Percentiles rank a stretch among this genome's conserved stretches.
Conservation (phyloP, 1,140 invertebrate species). For the Vanessa tameamea region DNA sequence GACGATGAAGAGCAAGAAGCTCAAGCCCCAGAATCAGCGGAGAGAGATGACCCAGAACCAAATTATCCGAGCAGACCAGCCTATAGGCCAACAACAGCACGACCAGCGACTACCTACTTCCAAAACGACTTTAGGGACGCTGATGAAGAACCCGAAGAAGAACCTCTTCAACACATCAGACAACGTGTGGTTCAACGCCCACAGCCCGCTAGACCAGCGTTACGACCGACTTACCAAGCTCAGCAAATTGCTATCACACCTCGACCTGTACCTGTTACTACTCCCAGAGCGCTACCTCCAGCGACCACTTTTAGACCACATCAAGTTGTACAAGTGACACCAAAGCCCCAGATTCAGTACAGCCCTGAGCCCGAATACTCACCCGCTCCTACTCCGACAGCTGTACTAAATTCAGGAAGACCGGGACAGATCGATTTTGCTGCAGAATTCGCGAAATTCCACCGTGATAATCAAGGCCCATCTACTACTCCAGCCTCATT, state of each 20-base stretch:
- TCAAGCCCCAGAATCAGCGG: slow-evolving; percentile 75
- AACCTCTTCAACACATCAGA: slow-evolving; percentile 79
- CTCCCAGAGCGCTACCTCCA: slow-evolving; percentile 83
- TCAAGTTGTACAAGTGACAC: slow-evolving; percentile 82
- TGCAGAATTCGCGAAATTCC: slow-evolving; percentile 88
- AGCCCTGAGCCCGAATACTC: slow-evolving; percentile 79
- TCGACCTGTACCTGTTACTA: slow-evolving; percentile 83
- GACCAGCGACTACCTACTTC: slow-evolving; percentile 84
- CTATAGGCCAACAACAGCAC: slow-evolving; percentile 78
- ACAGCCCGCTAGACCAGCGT: slow-evolving; percentile 61
- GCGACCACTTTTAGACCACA: slow-evolving; percentile 84
- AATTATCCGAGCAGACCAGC: slow-evolving; percentile 84
- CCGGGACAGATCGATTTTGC: slow-evolving; percentile 85
- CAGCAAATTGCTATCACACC: slow-evolving; percentile 82
- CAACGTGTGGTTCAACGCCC: slow-evolving; percentile 74
- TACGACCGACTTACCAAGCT: slow-evolving; percentile 74
- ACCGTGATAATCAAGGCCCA: slow-evolving; percentile 85
- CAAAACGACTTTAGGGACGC: slow-evolving; percentile 84
- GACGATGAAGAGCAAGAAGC: slow-evolving; percentile 82
- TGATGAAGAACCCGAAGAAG: slow-evolving; percentile 82
- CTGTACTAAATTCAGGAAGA: slow-evolving; percentile 59
- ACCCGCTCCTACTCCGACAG: slow-evolving; percentile 65
- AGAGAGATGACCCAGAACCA: slow-evolving; percentile 83
- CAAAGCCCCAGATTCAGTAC: slow-evolving; percentile 82
- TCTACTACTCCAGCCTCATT: slow-evolving; percentile 70